A percentile compares a stretch with the other conserved stretches of the same genome.
Conservation (phyloP, 2,888 invertebrate genomes). For the Aleiodes alternator region DNA sequence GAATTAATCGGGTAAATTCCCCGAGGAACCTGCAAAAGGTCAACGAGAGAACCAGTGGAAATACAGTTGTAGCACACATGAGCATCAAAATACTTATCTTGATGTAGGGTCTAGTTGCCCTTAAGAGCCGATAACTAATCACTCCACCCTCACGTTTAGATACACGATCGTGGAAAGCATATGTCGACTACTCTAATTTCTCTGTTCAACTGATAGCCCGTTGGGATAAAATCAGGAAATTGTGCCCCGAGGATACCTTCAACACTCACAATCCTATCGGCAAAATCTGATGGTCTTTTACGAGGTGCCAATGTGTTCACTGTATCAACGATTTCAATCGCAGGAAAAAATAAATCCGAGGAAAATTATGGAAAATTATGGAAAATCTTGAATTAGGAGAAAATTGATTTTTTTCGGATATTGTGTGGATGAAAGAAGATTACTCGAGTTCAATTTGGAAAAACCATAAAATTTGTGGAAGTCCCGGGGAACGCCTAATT, state of each 20-base stretch:
- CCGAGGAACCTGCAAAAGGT: constrained; percentile 73
- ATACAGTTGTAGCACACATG: constrained; percentile 17
- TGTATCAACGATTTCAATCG: neutral
- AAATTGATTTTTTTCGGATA: neutral
- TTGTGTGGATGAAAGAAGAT: neutral
- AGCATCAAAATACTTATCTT: constrained; percentile 41
- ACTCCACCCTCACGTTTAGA: constrained; percentile 45
- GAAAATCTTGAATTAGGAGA: neutral
- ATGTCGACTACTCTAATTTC: constrained; percentile 54
- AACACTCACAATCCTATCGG: neutral
- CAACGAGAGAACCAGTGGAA: constrained; percentile 64
- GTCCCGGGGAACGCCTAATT: too few species aligned
- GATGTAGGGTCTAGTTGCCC: constrained; percentile 27
- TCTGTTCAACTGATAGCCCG: constrained; percentile 41
- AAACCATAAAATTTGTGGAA: too few species aligned
- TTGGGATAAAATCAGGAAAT: constrained; percentile 39
- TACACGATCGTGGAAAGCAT: constrained; percentile 46
- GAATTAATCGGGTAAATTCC: constrained; percentile 74
- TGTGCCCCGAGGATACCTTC: constrained; percentile 12
- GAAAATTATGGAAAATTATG: too few species aligned
- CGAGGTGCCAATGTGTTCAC: constrained; percentile 24
- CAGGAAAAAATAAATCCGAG: neutral
- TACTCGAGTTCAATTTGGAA: too few species aligned
- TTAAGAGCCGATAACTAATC: constrained; percentile 54
- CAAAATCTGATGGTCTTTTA: constrained; percentile 19